These are phyloP conservation scores for Gadopsis marmoratus DNA, from an alignment of 2,797 vertebrate species.

Conservation along the genomic window DNA sequence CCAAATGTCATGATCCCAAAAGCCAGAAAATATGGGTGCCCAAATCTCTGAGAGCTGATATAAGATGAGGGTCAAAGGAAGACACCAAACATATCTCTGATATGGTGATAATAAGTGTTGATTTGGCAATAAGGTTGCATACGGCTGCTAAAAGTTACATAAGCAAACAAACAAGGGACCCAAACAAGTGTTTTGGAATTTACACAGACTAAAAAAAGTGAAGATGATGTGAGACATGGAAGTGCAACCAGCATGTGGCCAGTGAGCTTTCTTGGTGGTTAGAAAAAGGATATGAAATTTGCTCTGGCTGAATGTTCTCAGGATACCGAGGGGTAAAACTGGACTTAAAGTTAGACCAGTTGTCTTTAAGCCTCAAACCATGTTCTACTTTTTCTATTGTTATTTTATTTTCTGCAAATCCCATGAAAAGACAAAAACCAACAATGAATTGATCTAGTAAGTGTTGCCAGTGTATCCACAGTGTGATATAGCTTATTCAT, in stretches of 20 bases:
- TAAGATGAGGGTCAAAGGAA: background rate
- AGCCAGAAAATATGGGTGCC: background rate
- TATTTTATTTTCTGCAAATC: background rate
- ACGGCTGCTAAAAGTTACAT: background rate
- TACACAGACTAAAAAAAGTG: no score
- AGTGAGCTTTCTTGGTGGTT: background rate
- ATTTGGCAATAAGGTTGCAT: background rate
- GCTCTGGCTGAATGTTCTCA: background rate
- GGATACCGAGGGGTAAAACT: background rate
- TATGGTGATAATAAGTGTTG: fast-evolving
- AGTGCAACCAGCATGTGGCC: background rate
- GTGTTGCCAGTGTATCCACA: background rate
- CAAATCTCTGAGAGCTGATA: background rate
- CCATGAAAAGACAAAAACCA: background rate
- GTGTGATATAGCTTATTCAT: background rate
- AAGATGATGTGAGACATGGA: background rate
- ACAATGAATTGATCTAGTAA: background rate
- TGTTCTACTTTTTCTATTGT: no score
- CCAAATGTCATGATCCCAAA: background rate
- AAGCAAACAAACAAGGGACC: conserved; percentile 4
- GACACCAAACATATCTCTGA: background rate
- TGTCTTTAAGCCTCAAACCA: background rate
- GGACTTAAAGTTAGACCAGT: background rate
- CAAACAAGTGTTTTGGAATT: background rate
- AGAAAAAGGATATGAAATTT: conserved; percentile 42